Evolutionary conservation across 2,888 invertebrate species (phyloP), one percentile per base, ranked within the genome.

Genomic region (Acutogordius australiensis): DNA sequence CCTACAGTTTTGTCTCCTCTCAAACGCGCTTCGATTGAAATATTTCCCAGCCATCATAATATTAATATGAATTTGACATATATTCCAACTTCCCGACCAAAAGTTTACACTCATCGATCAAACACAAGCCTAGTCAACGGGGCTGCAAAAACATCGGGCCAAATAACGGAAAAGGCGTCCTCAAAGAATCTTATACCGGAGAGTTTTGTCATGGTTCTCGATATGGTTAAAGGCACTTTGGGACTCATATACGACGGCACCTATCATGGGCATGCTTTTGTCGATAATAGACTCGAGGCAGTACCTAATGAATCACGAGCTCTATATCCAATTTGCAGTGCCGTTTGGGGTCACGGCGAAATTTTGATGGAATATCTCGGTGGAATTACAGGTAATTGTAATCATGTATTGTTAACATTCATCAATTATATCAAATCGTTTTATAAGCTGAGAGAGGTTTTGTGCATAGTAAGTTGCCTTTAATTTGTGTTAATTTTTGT

Each of bases 321-420:
- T 28, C 61, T 69, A 2, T 88, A 90, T 75, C 94, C 94, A 64
- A 86, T 94, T 67, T 91, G 97, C 65, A 90, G 88, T 65, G 91
- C 94, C 61, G 97, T 97, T 26, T 97, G 94, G 94, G 94, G 94
- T 63, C 94, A 97, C 74, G 97, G 94, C 68, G 97, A 97, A 77
- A 91, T 97, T 70, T 90, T 90, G 64, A 91, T 97, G 83, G 82
- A 82, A 72, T 97, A 97, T 72, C 82, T 94, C 67, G 91, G 91
- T 66, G 91, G 94, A 68, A 78, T 97, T 65, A 91, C 91, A 76
- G 91, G 94, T 94, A 78, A n/a, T n/a, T n/a, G n/a, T n/a, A n/a
- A n/a, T n/a, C n/a, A n/a, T n/a, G n/a, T n/a, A n/a, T n/a, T n/a
- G n/a, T n/a, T n/a, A n/a, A n/a, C n/a, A n/a, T n/a, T n/a, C n/a